Evolutionary conservation across 2,888 invertebrate species (phyloP).

Genomic region (Limnephilus auricula): DNA sequence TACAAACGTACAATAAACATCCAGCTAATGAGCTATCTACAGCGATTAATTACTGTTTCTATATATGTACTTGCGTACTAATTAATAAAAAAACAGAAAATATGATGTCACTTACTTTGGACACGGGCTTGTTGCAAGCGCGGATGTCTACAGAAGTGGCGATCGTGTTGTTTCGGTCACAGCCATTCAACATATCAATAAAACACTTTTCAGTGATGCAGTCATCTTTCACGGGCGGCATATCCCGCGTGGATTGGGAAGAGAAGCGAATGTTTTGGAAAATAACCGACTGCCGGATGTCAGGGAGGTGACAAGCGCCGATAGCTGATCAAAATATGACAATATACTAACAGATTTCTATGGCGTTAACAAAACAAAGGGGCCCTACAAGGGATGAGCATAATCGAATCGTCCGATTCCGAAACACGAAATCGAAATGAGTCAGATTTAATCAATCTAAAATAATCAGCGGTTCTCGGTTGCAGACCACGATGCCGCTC

Average conservation of each 20-base stretch:
- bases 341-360: slow-evolving; percentile 2
- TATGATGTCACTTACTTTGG: slow-evolving; percentile 76
- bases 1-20: slow-evolving; percentile 9
- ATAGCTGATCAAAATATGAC: slow-evolving; percentile 3
- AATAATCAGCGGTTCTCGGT: neutral
- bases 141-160: slow-evolving; percentile 80
- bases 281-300: slow-evolving; percentile 50
- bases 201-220: slow-evolving; percentile 75
- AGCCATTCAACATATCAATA: slow-evolving; percentile 75
- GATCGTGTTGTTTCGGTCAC: slow-evolving; percentile 75
- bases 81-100: slow-evolving; percentile 65
- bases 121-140: slow-evolving; percentile 83
- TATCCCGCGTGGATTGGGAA: slow-evolving; percentile 65
- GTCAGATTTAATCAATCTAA: neutral
- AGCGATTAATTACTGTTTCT: slow-evolving; percentile 37
- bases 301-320: slow-evolving; percentile 55
- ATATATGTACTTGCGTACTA: slow-evolving; percentile 33
- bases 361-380: slow-evolving; percentile 24
- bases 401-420: neutral
- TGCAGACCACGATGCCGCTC: no score
- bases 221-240: slow-evolving; percentile 78
- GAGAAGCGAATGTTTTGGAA: slow-evolving; percentile 46
- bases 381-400: neutral
- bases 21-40: slow-evolving; percentile 4
- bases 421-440: neutral